phyloP scores from a whole-genome alignment of 2,113 vertebrate species.

The cattle (Bos taurus) region DNA sequence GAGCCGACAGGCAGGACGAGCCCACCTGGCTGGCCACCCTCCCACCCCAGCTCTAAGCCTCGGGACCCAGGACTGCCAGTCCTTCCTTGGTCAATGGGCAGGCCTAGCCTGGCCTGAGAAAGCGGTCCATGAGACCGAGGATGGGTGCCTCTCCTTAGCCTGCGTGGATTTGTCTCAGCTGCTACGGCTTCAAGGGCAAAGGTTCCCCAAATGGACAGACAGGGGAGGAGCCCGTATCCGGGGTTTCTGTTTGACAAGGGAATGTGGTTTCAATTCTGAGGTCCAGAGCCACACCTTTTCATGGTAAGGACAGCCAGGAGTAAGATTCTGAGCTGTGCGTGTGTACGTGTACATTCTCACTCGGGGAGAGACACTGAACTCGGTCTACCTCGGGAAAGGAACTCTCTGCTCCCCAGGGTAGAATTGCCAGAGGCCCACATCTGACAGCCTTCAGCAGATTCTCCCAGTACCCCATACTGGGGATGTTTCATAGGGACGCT shows the following conservation, averaged over 20 bases:
- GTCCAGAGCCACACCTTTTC: background rate
- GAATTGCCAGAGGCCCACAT: background rate
- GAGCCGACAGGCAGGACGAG: background rate
- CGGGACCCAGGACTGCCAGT: background rate
- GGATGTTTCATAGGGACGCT: background rate
- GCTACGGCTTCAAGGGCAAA: background rate
- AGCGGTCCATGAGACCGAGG: background rate
- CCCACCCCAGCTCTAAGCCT: background rate
- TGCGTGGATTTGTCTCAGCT: background rate
- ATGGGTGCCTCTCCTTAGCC: background rate
- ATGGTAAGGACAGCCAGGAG: background rate
- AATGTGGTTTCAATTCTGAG: background rate
- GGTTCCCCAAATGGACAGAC: background rate
- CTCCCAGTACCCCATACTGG: background rate
- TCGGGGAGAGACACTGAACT: background rate
- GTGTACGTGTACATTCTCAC: background rate
- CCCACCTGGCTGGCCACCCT: background rate
- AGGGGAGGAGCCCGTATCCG: background rate
- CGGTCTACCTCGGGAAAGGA: background rate
- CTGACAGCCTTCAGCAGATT: constrained; percentile 31
- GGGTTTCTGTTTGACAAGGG: background rate
- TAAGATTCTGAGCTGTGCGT: background rate
- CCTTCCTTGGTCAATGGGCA: background rate
- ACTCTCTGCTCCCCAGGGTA: background rate
- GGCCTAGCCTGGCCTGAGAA: background rate